Base-by-base conservation (phyloP, 2,113 vertebrate genomes). In the Eudyptes chrysolophus region DNA sequence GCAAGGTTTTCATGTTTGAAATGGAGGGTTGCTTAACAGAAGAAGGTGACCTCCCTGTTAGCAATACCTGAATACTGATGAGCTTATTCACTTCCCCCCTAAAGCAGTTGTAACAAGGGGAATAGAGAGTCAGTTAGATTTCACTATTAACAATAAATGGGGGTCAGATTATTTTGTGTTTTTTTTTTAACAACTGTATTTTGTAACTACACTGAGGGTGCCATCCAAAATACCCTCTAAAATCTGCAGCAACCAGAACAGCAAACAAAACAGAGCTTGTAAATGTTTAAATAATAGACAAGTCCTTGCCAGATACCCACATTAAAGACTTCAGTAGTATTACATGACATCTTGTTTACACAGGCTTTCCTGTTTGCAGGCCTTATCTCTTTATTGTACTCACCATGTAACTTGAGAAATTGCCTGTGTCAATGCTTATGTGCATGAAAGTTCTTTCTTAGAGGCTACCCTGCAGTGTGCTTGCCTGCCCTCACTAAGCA, bases 1-100 rank as follows among this genome's bases (percentile, higher is more conserved):
- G 89, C 64, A 92, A 92, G 70, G 65, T 78, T 96, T 88, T 87
- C 83, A 44, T 76, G 55, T 92, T 76, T 90, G 76, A 94, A 94
- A 94, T 71, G 42, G 87, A 91, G 93, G 94, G 76, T 60, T 94
- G 95, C 81, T 94, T 94, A 81, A 92, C 46, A 85, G 92, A 96
- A 64, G 68, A 85, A 92, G 94, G 94, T 94, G 88, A 97, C 94
- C 68, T 96, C 80, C 76, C 72, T 92, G 44, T 61, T 79, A 44
- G 86, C 89, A 91, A 22, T 91, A 75, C 76, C 40, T 75, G 84
- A 90, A 95, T 96, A 78, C 85, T 87, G 88, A 94, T 94, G 83
- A 94, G 80, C 11, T 87, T 91, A 90, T 79, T 94, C 93, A 94
- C 49, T 90, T 92, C 90, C 89, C 68, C 57, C 96, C 54, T 58